A percentile compares a stretch with the other conserved stretches of the same genome.
phyloP scores from a whole-genome alignment of 2,797 vertebrate genomes.

The Rhyacichthys aspro region DNA sequence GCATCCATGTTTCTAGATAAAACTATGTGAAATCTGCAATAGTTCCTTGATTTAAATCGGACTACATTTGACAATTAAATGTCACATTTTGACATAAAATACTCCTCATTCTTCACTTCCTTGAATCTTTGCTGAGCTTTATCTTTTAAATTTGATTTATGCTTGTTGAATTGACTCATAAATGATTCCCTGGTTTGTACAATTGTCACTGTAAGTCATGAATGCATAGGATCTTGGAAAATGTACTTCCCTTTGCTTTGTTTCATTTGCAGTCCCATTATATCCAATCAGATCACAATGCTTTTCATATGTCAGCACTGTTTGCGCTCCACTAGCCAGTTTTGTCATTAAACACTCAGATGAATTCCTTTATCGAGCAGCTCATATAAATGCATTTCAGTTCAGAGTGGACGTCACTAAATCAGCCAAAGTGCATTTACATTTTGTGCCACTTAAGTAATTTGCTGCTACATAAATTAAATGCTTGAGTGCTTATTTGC shows the following conservation, averaged over 20 bases:
- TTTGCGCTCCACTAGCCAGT: conserved; percentile 10
- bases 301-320: conserved; percentile 4
- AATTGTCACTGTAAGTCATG: too few species aligned
- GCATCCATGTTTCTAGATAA: too few species aligned
- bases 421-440: conserved; percentile 27
- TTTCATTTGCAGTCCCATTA: background rate
- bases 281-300: background rate
- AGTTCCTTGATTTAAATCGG: too few species aligned
- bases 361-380: conserved; percentile 17
- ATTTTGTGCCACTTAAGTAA: conserved; percentile 36
- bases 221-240: too few species aligned
- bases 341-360: conserved; percentile 23
- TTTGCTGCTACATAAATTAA: conserved; percentile 35
- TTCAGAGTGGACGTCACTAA: conserved; percentile 23
- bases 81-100: too few species aligned
- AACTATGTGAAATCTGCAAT: too few species aligned
- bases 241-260: background rate
- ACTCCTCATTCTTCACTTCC: too few species aligned
- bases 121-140: too few species aligned
- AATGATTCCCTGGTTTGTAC: too few species aligned
- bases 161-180: too few species aligned
- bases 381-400: conserved; percentile 21
- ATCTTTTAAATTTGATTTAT: too few species aligned
- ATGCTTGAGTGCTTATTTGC: conserved; percentile 9
- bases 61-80: too few species aligned